Base-by-base conservation (phyloP, 2,797 vertebrate species). In the Xiphorhynchus erythropygius region DNA sequence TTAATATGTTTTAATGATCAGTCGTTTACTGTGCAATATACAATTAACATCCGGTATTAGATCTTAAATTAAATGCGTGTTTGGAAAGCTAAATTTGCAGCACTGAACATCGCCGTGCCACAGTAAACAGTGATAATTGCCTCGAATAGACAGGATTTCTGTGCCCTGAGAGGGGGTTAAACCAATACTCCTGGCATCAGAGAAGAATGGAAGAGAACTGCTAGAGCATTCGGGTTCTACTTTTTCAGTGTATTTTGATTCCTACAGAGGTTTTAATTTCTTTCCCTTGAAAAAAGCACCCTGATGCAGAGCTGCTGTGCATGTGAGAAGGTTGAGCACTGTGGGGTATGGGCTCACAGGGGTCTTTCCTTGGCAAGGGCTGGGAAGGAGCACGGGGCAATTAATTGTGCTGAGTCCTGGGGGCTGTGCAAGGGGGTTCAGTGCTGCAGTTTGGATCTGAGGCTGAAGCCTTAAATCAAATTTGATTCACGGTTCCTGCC, bases 1-100 rank as follows among this genome's bases (percentile, higher is more conserved):
- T 97, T 97, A 97, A 96, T 97, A 96, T 74, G 90, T 96, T 97
- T 96, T 97, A 97, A 97, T 95, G 95, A 96, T 96, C 93, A 94
- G 91, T 87, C 89, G 11, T 97, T 97, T 96, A 91, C 85, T 87
- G 89, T 78, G 96, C 93, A 88, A 79, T 97, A 97, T 90, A 97
- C 96, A 97, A 95, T 97, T 96, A 97, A 95, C 96, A 96, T 93
- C 91, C 85, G 21, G 76, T 91, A 94, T 95, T 90, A 96, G 86
- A 88, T 93, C 94, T 84, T 94, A 91, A 96, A 96, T 96, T 94
- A 96, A 97, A 94, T 87, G 89, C 76, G 84, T 88, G 95, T 96
- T 96, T 85, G 70, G 73, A 93, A 95, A 89, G 93, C 70, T 85
- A 33, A 82, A 94, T 94, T 64, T 81, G 82, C 94, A 93, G 93